A percentile compares a stretch with the other conserved stretches of the same genome.
Conservation (phyloP, 2,888 invertebrate species). For the Baccha elongata region DNA sequence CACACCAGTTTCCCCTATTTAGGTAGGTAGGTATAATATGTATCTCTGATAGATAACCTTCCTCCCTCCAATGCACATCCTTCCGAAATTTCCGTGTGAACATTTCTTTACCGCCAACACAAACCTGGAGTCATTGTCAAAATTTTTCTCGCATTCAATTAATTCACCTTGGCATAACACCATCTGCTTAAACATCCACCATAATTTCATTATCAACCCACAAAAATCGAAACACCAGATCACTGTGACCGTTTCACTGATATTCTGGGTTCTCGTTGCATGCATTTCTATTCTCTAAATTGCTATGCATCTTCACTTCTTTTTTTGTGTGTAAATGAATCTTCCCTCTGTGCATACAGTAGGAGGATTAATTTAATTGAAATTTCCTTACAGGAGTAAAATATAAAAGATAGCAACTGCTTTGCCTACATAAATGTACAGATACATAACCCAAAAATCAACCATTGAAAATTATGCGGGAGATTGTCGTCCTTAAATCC, state of each 20-base stretch:
- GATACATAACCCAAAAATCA: conserved; percentile 41
- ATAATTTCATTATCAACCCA: conserved; percentile 12
- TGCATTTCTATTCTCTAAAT: neutral
- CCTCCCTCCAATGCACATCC: neutral
- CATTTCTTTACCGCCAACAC: neutral
- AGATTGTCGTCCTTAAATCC: conserved; percentile 33
- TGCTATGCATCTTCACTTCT: conserved; percentile 1
- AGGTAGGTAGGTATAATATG: too few relatives aligned
- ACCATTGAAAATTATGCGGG: conserved; percentile 66
- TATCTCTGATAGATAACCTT: too few relatives aligned
- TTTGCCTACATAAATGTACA: neutral
- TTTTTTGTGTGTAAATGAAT: conserved; percentile 13
- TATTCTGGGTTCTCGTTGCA: conserved; percentile 1
- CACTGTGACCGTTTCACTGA: neutral
- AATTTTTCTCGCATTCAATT: conserved; percentile 6
- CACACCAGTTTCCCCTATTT: neutral
- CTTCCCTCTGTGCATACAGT: conserved; percentile 50
- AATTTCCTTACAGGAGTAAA: conserved; percentile 1
- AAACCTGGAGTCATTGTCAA: neutral
- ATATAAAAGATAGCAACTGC: neutral
- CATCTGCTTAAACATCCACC: conserved; percentile 25
- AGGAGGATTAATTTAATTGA: conserved; percentile 58
- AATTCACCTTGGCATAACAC: conserved; percentile 10
- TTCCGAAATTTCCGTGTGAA: conserved; percentile 57
- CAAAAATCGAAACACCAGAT: conserved; percentile 13